A percentile compares a stretch with the other conserved stretches of the same genome.
Conservation (phyloP, 2,113 vertebrate genomes). For the Tetrao urogallus region DNA sequence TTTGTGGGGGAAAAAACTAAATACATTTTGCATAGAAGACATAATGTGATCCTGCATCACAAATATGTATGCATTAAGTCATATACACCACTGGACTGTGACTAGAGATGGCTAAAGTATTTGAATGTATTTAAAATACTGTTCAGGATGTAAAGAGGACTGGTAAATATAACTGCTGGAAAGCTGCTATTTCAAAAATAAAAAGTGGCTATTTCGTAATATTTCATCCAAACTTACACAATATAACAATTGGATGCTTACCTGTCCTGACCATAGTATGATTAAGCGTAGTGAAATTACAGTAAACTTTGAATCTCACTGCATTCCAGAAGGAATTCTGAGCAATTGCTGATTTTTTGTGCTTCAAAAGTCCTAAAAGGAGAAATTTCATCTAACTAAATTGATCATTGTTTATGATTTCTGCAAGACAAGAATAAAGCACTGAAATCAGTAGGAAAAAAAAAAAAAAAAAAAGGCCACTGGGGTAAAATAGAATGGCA, state of each 20-base stretch:
- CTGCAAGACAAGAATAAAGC: neutral
- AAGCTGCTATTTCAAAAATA: neutral
- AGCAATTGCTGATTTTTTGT: neutral
- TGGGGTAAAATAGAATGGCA: neutral
- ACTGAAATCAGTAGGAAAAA: neutral
- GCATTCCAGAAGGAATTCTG: neutral
- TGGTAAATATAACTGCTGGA: neutral
- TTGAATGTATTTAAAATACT: neutral
- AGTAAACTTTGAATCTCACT: neutral
- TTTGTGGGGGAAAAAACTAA: accelerated
- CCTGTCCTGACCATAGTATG: neutral
- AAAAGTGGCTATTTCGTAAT: accelerated
- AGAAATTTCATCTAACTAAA: neutral
- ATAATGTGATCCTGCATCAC: neutral
- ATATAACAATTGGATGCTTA: neutral
- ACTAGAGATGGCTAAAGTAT: neutral
- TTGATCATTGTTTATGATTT: neutral
- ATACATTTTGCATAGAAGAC: neutral
- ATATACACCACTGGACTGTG: neutral
- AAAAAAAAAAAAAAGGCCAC: neutral
- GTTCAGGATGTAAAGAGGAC: neutral
- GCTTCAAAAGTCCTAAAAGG: neutral
- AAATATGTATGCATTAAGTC: neutral
- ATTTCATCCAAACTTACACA: neutral
- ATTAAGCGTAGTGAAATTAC: neutral